Base-by-base conservation (phyloP, 2,113 vertebrate genomes). In the Pyrgilauda ruficollis region DNA sequence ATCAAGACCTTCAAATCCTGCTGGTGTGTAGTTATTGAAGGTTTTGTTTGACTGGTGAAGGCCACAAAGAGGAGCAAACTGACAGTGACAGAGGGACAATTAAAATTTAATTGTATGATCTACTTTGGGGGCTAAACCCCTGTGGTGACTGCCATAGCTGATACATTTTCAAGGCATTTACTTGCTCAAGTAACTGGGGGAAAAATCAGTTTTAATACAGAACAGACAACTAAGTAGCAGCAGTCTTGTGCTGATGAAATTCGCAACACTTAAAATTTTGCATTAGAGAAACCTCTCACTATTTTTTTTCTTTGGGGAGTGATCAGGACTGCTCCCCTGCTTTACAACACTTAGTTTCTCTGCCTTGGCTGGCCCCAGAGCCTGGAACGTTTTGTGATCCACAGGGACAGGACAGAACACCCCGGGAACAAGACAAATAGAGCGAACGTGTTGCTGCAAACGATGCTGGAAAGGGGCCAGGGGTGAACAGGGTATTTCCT, bases 351-450 rank as follows among this genome's bases (percentile, higher is more conserved):
- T 68, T 39, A 3, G 43, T 86, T 95, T 84, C 75, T 44, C 75
- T 39, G 79, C 78, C 79, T 93, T 63, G 85, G 72, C 90, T 59
- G 39, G 82, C 85, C 83, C 78, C 85, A n/a, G 90, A 91, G 67
- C 1, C 79, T 90, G 94, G 93, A 66, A 90, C 72, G 11, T 50
- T 69, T 35, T 14, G 70, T 94, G 90, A 84, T 87, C 94, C 39
- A 4, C 4, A 5, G 47, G 64, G 73, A 68, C 73, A 91, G 76
- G 85, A 94, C 62, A 73, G 90, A 87, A 80, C 93, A 64, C 47
- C 80, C 89, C 11, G 18, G 53, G 77, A 75, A 67, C 46, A 20
- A 73, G 74, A 39, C 46, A 80, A 76, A 50, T 58, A 18, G 27
- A 64, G 62, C 9, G 30, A 88, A 86, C 67, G 35, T 49, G 58